phyloP scores from a whole-genome alignment of 2,888 invertebrate genomes.

The Emmelina monodactyla region DNA sequence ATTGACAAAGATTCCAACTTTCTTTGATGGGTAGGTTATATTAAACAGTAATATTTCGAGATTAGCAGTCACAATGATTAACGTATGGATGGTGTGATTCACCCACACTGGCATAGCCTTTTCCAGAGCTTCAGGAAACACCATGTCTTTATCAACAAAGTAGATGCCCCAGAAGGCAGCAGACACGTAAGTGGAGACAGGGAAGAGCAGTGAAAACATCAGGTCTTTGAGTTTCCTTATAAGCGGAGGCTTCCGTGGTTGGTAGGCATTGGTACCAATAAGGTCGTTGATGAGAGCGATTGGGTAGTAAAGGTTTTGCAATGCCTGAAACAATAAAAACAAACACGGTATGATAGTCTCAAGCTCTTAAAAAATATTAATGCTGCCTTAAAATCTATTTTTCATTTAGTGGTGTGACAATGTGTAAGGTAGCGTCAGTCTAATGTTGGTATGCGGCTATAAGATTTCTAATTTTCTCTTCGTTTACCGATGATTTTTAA shows the following conservation, averaged over 20 bases:
- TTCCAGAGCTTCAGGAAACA: conserved; percentile 82
- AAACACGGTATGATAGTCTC: too few species aligned
- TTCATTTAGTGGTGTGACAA: too few species aligned
- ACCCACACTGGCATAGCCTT: conserved; percentile 85
- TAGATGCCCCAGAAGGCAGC: conserved; percentile 87
- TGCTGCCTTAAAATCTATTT: neutral
- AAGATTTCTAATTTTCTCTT: too few species aligned
- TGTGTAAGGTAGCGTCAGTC: too few species aligned
- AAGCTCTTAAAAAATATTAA: too few species aligned
- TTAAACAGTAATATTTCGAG: conserved; percentile 76
- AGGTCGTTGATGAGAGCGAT: conserved; percentile 78
- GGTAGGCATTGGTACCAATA: conserved; percentile 71
- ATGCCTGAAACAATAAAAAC: conserved; percentile 62
- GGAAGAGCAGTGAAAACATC: conserved; percentile 74
- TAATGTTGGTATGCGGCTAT: too few species aligned
- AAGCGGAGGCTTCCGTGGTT: conserved; percentile 65
- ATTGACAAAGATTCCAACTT: conserved; percentile 66
- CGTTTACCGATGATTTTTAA: too few species aligned
- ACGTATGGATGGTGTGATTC: conserved; percentile 89
- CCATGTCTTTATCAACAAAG: conserved; percentile 83
- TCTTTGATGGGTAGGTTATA: conserved; percentile 75
- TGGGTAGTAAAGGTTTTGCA: conserved; percentile 79
- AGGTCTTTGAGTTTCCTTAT: conserved; percentile 73
- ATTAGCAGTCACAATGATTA: conserved; percentile 78
- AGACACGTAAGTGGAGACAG: conserved; percentile 82